A percentile compares a stretch with the other conserved stretches of the same genome.
Evolutionary conservation across 2,888 invertebrate genomes (phyloP).

Genomic region (Coremacera marginata): DNA sequence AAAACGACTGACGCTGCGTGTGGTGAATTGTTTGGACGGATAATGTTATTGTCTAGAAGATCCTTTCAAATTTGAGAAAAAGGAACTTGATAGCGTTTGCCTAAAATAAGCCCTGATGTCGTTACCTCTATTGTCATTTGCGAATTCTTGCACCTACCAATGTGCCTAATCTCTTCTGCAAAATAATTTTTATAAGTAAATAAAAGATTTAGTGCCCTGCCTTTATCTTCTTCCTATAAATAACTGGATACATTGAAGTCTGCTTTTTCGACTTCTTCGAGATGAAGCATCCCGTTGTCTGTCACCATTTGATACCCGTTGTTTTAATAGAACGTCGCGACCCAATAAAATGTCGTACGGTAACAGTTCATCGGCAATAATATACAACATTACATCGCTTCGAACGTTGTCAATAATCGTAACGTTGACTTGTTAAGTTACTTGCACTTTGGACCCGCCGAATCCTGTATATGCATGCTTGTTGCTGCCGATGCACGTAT

Average conservation of each 20-base stretch:
- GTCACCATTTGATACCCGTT: neutral
- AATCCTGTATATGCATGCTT: neutral
- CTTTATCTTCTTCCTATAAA: neutral
- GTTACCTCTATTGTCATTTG: constrained; percentile 29
- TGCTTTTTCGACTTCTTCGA: neutral
- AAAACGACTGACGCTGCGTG: constrained; percentile 43
- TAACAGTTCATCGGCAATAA: neutral
- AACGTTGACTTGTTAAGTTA: neutral
- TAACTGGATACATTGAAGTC: neutral
- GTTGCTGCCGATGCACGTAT: constrained; percentile 1
- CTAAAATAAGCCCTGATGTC: constrained; percentile 21
- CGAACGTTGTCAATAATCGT: neutral
- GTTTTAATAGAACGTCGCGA: neutral
- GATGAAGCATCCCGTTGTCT: neutral
- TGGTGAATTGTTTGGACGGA: constrained; percentile 37
- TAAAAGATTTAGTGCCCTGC: neutral
- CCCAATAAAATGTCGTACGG: constrained; percentile 10
- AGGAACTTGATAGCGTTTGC: constrained; percentile 38
- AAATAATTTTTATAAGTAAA: constrained; percentile 16
- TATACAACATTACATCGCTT: neutral
- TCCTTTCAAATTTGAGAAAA: constrained; percentile 25
- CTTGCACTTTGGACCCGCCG: neutral
- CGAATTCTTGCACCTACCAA: constrained; percentile 29
- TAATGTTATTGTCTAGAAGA: constrained; percentile 36
- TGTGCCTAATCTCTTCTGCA: neutral